These are phyloP conservation scores for Noctua fimbriata DNA, from an alignment of 2,888 invertebrate genomes.

Conservation along the genomic window DNA sequence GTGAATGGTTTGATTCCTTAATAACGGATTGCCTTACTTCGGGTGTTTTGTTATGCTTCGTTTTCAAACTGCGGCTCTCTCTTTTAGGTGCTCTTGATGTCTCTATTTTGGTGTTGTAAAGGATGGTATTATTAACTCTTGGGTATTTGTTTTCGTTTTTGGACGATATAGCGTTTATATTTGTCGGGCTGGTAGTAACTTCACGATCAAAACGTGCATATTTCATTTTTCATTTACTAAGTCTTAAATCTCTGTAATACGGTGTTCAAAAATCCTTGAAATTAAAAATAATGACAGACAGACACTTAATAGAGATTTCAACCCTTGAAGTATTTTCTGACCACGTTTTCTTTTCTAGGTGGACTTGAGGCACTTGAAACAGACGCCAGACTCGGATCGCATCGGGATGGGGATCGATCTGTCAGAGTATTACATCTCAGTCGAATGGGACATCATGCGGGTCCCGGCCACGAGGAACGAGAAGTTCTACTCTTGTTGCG, in stretches of 20 bases:
- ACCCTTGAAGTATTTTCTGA: slow-evolving; percentile 4
- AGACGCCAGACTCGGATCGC: slow-evolving; percentile 96
- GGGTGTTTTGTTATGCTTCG: slow-evolving; percentile 66
- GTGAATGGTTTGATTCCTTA: slow-evolving; percentile 76
- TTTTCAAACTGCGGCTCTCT: slow-evolving; percentile 52
- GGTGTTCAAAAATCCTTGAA: neutral
- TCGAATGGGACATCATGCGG: slow-evolving; percentile 99
- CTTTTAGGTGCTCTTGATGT: slow-evolving; percentile 35
- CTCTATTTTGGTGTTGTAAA: slow-evolving; percentile 43
- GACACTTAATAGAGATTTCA: neutral
- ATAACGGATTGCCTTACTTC: slow-evolving; percentile 72
- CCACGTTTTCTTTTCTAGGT: slow-evolving; percentile 91
- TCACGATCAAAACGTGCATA: neutral
- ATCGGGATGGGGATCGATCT: slow-evolving; percentile 97
- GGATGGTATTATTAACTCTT: slow-evolving; percentile 21
- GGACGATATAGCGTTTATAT: neutral
- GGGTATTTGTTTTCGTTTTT: slow-evolving; percentile 20
- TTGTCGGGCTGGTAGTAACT: neutral
- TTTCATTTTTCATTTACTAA: neutral
- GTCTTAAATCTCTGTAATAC: no score
- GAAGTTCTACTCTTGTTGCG: slow-evolving; percentile 98
- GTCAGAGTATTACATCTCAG: slow-evolving; percentile 98
- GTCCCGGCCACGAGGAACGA: slow-evolving; percentile 97
- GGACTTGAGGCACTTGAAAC: slow-evolving; percentile 96
- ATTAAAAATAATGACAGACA: neutral